phyloP scores from a whole-genome alignment of 2,797 vertebrate species.

The Meda fulgida region DNA sequence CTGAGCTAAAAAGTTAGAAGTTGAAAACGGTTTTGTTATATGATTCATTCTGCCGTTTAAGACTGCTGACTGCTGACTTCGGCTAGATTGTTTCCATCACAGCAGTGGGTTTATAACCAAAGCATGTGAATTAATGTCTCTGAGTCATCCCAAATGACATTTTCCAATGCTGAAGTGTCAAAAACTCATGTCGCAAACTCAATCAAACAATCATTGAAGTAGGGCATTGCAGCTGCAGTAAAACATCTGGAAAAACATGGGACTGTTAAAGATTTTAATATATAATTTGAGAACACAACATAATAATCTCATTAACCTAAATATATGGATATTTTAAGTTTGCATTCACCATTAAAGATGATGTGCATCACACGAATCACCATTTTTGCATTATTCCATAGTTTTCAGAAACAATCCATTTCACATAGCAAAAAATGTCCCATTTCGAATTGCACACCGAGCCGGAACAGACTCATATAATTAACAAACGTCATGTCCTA shows the following conservation, averaged over 20 bases:
- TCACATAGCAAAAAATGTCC: not conserved
- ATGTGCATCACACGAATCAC: not conserved
- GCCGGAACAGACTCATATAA: not conserved
- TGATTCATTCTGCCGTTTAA: constrained; percentile 4
- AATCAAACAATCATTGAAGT: constrained; percentile 27
- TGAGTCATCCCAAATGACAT: constrained; percentile 46
- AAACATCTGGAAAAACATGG: not conserved
- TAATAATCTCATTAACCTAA: not conserved
- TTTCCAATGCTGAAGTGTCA: constrained; percentile 36
- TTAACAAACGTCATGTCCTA: constrained; percentile 36
- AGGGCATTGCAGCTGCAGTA: not conserved
- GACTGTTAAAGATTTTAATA: not conserved
- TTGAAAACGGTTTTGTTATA: not conserved
- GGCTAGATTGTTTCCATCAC: constrained; percentile 37
- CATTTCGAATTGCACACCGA: not conserved
- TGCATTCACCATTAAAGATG: not conserved
- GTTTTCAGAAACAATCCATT: not conserved
- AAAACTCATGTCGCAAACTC: constrained; percentile 24
- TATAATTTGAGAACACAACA: constrained; percentile 4
- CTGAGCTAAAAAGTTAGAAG: not conserved
- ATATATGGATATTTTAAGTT: not conserved
- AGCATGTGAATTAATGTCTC: constrained; percentile 20
- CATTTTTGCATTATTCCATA: not conserved
- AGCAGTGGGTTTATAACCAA: constrained; percentile 20
- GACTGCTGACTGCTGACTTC: not conserved